Evolutionary conservation across 2,888 invertebrate genomes (phyloP), one percentile per base, ranked within the genome.

Genomic region (Encarsia formosa): DNA sequence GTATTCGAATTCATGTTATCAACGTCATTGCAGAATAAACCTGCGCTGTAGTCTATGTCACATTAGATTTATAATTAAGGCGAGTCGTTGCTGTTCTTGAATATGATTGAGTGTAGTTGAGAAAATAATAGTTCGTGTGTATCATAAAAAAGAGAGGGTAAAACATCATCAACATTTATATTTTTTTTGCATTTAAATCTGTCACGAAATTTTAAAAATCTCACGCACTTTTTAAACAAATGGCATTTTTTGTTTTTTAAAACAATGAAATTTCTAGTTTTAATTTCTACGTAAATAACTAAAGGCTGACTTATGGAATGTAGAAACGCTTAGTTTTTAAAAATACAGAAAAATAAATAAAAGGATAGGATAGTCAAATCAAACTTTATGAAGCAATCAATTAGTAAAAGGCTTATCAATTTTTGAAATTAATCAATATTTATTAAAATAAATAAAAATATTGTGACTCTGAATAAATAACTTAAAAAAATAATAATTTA

Each of bases 341-440:
- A 20, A 38, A 38, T 20, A n/a, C 5, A 37, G 22, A 39, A 26
- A 46, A 50, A 48, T 19, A 23, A 46, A 15, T 29, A 42, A 50
- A 43, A 29, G 26, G 45, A 47, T 26, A 31, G 29, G 23, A 31
- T 37, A 31, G 20, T 16, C 19, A 35, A 18, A 26, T 8, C 22
- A 24, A 20, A 24, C 45, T 61, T 56, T 54, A 58, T 57, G 61
- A 60, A 61, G 64, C 66, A 67, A 70, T 71, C 70, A 70, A 70
- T 70, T 70, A 71, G 45, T 49, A 40, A 53, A 46, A 26, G 40
- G 42, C 41, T 49, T 47, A 41, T 18, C 23, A 49, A 39, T 47
- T 47, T 38, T 46, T 47, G 42, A 29, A 13, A 15, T 23, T 22
- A 35, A 40, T 37, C 23, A 56, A 61, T 56, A 59, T 50, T 49